These are phyloP conservation scores for Hydractinia symbiolongicarpus DNA, from an alignment of 30 jellyfish, hydroid and myxozoan species.

Conservation along the genomic window DNA sequence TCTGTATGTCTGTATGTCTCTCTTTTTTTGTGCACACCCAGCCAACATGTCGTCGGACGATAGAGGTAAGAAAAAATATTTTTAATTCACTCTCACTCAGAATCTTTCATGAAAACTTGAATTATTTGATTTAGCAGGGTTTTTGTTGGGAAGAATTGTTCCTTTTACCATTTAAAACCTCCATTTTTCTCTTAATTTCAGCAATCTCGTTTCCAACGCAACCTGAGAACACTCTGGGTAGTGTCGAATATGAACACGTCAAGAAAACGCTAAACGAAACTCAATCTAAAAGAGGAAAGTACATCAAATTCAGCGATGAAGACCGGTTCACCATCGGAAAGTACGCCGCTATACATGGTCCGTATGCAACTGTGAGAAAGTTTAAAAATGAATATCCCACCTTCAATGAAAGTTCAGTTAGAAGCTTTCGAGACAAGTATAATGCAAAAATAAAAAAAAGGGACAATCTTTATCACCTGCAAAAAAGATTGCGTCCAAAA, in stretches of 20 bases:
- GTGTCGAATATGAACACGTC: background rate
- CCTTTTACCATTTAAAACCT: too few species aligned
- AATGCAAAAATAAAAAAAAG: background rate
- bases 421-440: constrained; percentile 3
- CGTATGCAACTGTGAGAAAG: background rate
- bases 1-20: too few species aligned
- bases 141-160: too few species aligned
- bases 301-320: background rate
- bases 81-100: too few species aligned
- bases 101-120: too few species aligned
- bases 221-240: background rate
- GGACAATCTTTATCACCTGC: background rate
- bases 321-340: background rate
- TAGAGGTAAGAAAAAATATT: too few species aligned
- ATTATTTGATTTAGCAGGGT: too few species aligned
- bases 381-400: background rate
- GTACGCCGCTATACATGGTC: constrained; percentile 7
- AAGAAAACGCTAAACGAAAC: background rate
- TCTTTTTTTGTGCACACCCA: too few species aligned
- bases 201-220: background rate
- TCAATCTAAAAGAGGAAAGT: background rate
- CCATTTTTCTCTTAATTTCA: too few species aligned
- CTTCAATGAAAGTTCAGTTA: background rate
- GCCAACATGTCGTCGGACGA: too few species aligned
- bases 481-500: background rate